phyloP scores from a whole-genome alignment of 1,140 invertebrate species.

The Zaprionus ornatus region DNA sequence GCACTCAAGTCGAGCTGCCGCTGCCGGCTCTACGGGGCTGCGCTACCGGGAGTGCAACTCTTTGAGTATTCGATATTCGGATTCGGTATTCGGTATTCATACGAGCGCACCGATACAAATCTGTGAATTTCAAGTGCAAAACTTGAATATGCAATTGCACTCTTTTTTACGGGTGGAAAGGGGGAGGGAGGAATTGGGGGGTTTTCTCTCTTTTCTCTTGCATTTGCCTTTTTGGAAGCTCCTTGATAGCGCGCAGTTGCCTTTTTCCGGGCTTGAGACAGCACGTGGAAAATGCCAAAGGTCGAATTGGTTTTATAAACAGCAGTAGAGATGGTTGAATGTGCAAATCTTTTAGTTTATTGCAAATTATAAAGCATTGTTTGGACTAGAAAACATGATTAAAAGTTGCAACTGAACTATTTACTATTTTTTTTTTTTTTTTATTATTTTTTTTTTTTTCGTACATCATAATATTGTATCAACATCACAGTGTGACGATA shows the following conservation, averaged over 20 bases:
- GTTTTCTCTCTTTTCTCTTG: constrained; percentile 1
- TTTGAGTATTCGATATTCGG: constrained; percentile 67
- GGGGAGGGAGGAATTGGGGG: too few relatives aligned
- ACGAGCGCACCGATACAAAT: constrained; percentile 72
- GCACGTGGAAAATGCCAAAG: constrained; percentile 21
- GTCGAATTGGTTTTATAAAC: neutral
- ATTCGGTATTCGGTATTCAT: constrained; percentile 55
- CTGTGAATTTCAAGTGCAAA: constrained; percentile 79
- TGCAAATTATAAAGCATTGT: neutral
- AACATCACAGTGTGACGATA: too few relatives aligned
- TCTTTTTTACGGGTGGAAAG: constrained; percentile 60
- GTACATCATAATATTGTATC: too few relatives aligned
- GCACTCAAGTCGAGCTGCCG: constrained; percentile 15
- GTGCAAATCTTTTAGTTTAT: neutral
- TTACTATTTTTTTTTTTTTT: neutral
- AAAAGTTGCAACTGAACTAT: too few relatives aligned
- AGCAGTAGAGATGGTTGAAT: neutral
- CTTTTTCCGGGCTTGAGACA: constrained; percentile 18
- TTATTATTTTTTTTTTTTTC: too few relatives aligned
- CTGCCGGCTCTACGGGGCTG: too few relatives aligned
- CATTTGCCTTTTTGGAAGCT: constrained; percentile 5
- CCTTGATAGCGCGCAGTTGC: constrained; percentile 16
- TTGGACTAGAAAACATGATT: neutral
- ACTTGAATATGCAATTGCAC: constrained; percentile 80
- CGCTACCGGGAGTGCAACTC: constrained; percentile 30